Evolutionary conservation across 2,888 invertebrate genomes (phyloP), one percentile per base, ranked within the genome.

Genomic region (Ormia ochracea): DNA sequence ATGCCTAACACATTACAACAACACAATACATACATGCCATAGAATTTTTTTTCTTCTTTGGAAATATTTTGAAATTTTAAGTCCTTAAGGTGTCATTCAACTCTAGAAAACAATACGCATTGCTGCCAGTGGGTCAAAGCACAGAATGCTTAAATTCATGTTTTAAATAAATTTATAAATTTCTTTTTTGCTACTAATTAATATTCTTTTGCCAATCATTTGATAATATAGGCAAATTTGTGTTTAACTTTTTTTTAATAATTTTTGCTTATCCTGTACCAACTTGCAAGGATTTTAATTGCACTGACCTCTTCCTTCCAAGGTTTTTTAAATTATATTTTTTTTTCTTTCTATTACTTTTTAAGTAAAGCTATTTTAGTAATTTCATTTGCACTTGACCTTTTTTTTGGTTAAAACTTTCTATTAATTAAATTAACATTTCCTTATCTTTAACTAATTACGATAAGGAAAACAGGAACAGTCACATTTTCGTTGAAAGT

Each of bases 1-100:
- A 63, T 26, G 36, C 56, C 28, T 3, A n/a, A 65, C 54, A 65
- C 73, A 73, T 28, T n/a, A n/a, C n/a, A n/a, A 38, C 28, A 58
- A 9, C 10, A 17, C 4, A 12, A 19, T 38, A 38, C 1, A 38
- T 26, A 36, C 4, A 54, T 68, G 43, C 23, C 17, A 54, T 38
- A 31, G 10, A 19, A 28, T 41, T 14, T 54, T 31, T 28, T 41
- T 52, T 45, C 36, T 65, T 65, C 21, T 6, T 36, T 6, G 50
- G 48, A 14, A 65, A 26, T 6, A 43, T 48, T 26, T 48, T 45
- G 10, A 33, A 36, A 10, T 36, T n/a, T 4, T 38, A 36, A n/a
- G 7, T 17, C 31, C 28, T 43, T 21, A 28, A 31, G 14, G 23
- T 7, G 17, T 43, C 19, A 12, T 6, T 9, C 33, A 33, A 56